A percentile compares a stretch with the other conserved stretches of the same genome.
These are phyloP conservation scores for Chionis minor DNA, from an alignment of 2,113 vertebrate species.

Conservation along the genomic window DNA sequence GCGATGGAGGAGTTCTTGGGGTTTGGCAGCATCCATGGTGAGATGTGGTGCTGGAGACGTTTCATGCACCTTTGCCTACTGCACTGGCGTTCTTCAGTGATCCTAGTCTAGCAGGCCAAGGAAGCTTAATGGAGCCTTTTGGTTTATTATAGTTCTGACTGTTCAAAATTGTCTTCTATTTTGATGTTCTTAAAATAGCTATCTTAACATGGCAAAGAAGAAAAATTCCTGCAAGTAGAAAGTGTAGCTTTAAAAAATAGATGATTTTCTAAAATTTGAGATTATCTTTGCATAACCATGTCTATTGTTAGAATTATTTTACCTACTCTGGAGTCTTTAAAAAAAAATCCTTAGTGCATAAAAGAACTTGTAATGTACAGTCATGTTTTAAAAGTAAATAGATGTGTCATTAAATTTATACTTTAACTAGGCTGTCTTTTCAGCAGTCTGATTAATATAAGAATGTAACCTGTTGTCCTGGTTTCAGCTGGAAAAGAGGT, in stretches of 20 bases:
- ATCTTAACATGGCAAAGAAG: background rate
- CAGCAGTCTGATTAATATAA: background rate
- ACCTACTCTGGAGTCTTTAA: background rate
- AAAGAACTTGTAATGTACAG: background rate
- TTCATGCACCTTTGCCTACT: background rate
- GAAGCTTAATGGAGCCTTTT: background rate
- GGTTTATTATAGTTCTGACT: background rate
- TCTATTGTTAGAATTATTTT: background rate
- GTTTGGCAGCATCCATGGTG: background rate
- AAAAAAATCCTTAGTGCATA: background rate
- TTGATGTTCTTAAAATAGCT: background rate
- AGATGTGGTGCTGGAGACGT: background rate
- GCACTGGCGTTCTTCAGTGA: background rate
- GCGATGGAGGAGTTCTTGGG: background rate
- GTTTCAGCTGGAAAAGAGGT: background rate
- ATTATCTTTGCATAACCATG: background rate
- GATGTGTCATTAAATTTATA: background rate
- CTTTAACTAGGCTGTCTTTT: background rate
- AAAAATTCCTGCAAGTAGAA: background rate
- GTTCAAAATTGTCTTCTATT: background rate
- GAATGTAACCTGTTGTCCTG: background rate
- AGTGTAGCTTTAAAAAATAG: background rate
- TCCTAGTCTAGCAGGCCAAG: background rate
- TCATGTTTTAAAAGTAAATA: background rate
- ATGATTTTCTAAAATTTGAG: background rate